Evolutionary conservation across 2,888 invertebrate species (phyloP).

Genomic region (Mongoloraphidia duomilia): DNA sequence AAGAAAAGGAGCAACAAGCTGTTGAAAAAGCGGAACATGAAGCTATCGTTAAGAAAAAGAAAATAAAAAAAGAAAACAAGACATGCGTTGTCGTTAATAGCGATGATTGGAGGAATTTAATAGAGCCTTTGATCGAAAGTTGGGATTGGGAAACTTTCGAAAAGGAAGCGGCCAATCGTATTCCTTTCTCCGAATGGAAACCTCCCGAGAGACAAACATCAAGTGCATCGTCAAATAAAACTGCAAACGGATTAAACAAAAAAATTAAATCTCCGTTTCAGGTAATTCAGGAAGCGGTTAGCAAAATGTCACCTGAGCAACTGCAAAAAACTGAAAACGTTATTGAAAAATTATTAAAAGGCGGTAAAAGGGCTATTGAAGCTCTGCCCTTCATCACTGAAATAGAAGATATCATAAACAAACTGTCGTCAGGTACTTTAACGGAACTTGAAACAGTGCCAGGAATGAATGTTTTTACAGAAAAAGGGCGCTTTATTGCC

Average conservation of each 20-base stretch:
- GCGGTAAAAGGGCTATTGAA: slow-evolving; percentile 34
- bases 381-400: slow-evolving; percentile 47
- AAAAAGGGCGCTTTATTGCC: slow-evolving; percentile 53
- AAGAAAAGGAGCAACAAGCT: slow-evolving; percentile 57
- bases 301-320: slow-evolving; percentile 39
- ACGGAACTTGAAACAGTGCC: slow-evolving; percentile 45
- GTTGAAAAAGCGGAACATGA: slow-evolving; percentile 32
- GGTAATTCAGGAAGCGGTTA: slow-evolving; percentile 24
- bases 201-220: slow-evolving; percentile 19
- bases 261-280: slow-evolving; percentile 14
- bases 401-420: slow-evolving; percentile 46
- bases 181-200: slow-evolving; percentile 19
- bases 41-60: slow-evolving; percentile 27
- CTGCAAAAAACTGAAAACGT: slow-evolving; percentile 45
- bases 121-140: slow-evolving; percentile 45
- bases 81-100: slow-evolving; percentile 30
- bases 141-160: slow-evolving; percentile 52
- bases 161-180: slow-evolving; percentile 37
- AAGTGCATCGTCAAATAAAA: slow-evolving; percentile 16
- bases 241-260: slow-evolving; percentile 12
- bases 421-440: slow-evolving; percentile 41
- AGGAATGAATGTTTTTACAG: slow-evolving; percentile 47
- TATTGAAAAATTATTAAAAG: slow-evolving; percentile 39
- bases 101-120: slow-evolving; percentile 42
- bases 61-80: slow-evolving; percentile 27